A percentile compares a stretch with the other conserved stretches of the same genome.
Conservation (phyloP, 1,140 invertebrate genomes). For the Diprion similis region DNA sequence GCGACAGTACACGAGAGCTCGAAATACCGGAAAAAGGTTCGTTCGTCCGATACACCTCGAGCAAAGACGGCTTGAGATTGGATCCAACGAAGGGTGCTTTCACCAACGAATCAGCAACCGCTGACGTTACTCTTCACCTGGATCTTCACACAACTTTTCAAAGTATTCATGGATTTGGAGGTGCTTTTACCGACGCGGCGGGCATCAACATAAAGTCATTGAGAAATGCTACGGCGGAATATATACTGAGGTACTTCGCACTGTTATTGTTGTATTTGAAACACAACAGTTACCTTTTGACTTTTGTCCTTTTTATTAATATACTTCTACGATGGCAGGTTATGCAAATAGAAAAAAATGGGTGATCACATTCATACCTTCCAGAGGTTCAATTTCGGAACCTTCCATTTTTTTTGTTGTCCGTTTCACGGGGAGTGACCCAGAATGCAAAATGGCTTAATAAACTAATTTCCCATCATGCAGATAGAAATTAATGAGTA, state of each 20-base stretch:
- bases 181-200: constrained; percentile 86
- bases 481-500: too few relatives aligned
- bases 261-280: too few relatives aligned
- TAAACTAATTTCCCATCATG: too few relatives aligned
- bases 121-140: neutral
- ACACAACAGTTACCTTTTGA: too few relatives aligned
- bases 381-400: too few relatives aligned
- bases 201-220: constrained; percentile 78
- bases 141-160: constrained; percentile 57
- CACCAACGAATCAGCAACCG: constrained; percentile 7
- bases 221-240: constrained; percentile 61
- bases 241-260: constrained; percentile 71
- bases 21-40: constrained; percentile 49
- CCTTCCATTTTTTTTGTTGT: too few relatives aligned
- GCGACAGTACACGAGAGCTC: constrained; percentile 72
- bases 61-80: constrained; percentile 63
- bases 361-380: too few relatives aligned
- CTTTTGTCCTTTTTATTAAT: too few relatives aligned
- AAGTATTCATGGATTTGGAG: constrained; percentile 81
- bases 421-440: too few relatives aligned
- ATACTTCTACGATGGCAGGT: too few relatives aligned
- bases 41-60: constrained; percentile 67
- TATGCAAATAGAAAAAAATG: too few relatives aligned
- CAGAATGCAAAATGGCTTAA: too few relatives aligned
- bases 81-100: constrained; percentile 43